Conservation (phyloP, 2,113 vertebrate species). For the Callithrix jacchus region DNA sequence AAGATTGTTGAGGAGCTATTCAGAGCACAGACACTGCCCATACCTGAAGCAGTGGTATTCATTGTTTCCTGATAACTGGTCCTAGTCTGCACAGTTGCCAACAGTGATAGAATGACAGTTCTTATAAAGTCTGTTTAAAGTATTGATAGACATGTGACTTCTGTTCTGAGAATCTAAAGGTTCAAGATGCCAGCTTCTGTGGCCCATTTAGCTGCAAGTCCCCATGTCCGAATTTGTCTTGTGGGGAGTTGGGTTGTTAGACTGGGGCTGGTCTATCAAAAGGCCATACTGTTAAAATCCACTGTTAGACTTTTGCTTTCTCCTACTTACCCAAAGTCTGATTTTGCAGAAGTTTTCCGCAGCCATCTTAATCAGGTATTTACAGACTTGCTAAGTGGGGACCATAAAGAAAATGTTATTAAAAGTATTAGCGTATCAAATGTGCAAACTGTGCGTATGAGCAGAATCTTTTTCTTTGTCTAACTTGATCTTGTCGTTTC, state of each 20-base stretch:
- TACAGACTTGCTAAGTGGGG: neutral
- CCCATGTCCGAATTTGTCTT: neutral
- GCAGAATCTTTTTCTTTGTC: neutral
- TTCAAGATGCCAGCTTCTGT: neutral
- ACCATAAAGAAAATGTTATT: neutral
- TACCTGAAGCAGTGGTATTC: neutral
- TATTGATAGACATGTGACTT: neutral
- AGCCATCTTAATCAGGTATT: neutral
- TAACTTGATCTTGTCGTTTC: neutral
- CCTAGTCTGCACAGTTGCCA: neutral
- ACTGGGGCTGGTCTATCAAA: neutral
- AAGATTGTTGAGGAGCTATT: neutral
- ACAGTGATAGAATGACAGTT: neutral
- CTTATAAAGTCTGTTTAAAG: neutral
- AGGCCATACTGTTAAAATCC: neutral
- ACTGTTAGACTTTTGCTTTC: neutral
- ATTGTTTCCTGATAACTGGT: fast-evolving
- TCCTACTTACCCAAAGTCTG: neutral
- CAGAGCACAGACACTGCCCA: neutral
- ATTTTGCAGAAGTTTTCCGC: neutral
- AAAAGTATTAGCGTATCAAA: neutral
- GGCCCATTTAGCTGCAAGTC: neutral
- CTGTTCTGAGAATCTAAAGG: neutral
- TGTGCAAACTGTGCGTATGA: neutral
- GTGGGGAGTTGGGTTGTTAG: neutral